Conservation (phyloP, 1,140 invertebrate genomes). For the Eriocheir sinensis region DNA sequence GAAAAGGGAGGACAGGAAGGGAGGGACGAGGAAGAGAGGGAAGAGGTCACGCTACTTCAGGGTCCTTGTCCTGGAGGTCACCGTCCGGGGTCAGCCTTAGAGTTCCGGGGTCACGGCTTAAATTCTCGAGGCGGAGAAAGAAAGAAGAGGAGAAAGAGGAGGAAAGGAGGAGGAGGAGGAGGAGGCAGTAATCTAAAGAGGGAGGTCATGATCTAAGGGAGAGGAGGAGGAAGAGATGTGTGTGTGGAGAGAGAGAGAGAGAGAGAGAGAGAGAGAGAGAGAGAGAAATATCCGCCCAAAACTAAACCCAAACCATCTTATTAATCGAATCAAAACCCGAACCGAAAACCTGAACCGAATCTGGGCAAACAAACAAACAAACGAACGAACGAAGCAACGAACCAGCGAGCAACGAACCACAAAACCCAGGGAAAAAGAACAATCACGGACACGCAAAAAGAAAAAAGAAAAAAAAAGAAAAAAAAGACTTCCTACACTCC, state of each 20-base stretch:
- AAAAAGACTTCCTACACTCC: neutral
- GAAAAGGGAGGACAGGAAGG: neutral
- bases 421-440: neutral
- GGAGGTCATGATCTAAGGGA: neutral
- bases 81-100: neutral
- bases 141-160: too few relatives aligned
- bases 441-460: neutral
- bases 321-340: neutral
- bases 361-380: too few relatives aligned
- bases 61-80: neutral
- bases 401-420: neutral
- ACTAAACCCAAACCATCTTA: too few relatives aligned
- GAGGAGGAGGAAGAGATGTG: too few relatives aligned
- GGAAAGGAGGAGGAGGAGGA: too few relatives aligned
- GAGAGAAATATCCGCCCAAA: too few relatives aligned
- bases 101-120: constrained; percentile 7
- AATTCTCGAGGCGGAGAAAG: neutral
- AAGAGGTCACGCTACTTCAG: neutral
- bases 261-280: neutral
- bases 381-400: too few relatives aligned
- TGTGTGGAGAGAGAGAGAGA: constrained; percentile 34
- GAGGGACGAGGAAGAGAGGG: neutral
- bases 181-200: too few relatives aligned
- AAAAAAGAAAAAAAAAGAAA: neutral
- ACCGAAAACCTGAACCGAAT: neutral